A percentile compares a stretch with the other conserved stretches of the same genome.
Evolutionary conservation across 2,888 invertebrate species (phyloP).

Genomic region (Pinctada fucata): DNA sequence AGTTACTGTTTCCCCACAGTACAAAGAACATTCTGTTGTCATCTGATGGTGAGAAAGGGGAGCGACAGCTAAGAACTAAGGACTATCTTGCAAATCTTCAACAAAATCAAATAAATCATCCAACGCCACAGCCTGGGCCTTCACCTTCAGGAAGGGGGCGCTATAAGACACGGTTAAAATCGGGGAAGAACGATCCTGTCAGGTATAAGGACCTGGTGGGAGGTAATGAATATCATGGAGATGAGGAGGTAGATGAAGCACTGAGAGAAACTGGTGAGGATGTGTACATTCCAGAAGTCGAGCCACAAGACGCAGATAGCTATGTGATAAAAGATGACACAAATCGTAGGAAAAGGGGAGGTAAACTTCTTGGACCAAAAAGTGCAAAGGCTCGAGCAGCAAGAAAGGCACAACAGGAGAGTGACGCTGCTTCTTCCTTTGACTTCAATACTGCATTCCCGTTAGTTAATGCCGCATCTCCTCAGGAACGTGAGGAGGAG

Average conservation of each 20-base stretch:
- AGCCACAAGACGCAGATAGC: background rate
- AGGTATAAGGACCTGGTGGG: conserved; percentile 30
- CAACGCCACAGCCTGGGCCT: background rate
- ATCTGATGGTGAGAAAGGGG: background rate
- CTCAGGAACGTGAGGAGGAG: background rate
- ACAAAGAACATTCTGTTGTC: background rate
- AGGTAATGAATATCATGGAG: conserved; percentile 5
- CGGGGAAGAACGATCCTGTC: conserved; percentile 30
- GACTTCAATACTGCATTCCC: background rate
- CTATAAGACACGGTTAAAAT: conserved; percentile 28
- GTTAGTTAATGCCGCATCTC: background rate
- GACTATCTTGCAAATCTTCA: background rate
- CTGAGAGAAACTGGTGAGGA: conserved; percentile 4
- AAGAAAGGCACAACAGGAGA: background rate
- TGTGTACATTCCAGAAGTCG: background rate
- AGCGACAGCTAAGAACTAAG: background rate
- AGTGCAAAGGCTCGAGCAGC: conserved; percentile 1
- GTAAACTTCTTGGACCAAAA: conserved; percentile 16
- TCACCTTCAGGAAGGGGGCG: background rate
- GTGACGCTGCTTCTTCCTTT: background rate
- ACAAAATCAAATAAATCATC: background rate
- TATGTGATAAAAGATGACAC: background rate
- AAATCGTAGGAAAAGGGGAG: background rate
- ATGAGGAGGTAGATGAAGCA: conserved; percentile 13
- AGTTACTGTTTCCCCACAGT: conserved; percentile 32